phyloP scores from a whole-genome alignment of 2,888 invertebrate genomes.

The Sipunculus nudus region DNA sequence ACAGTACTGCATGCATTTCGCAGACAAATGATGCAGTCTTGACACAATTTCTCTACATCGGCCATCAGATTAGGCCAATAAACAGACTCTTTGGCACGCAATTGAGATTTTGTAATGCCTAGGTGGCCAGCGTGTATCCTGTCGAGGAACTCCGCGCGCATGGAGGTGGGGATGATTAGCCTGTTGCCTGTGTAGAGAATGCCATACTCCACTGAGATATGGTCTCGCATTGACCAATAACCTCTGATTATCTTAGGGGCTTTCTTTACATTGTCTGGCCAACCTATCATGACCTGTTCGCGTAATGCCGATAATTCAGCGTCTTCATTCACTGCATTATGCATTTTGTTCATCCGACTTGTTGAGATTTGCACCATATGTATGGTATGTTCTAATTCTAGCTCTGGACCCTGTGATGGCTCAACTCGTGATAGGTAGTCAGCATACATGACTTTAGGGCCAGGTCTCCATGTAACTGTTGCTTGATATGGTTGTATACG shows the following conservation, averaged over 20 bases:
- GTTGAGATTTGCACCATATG: slow-evolving; percentile 3
- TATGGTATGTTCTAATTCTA: slow-evolving; percentile 18
- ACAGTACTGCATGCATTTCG: too few relatives aligned
- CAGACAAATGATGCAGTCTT: too few relatives aligned
- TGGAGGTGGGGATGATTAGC: slow-evolving; percentile 13
- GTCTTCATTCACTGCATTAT: slow-evolving; percentile 3
- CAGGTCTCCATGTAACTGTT: slow-evolving; percentile 19
- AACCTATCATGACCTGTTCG: slow-evolving; percentile 11
- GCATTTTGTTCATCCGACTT: slow-evolving; percentile 1
- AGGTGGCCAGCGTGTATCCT: slow-evolving; percentile 19
- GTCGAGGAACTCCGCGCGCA: slow-evolving; percentile 10
- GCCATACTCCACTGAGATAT: slow-evolving; percentile 22
- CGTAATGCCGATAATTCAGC: slow-evolving; percentile 15
- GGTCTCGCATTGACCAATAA: slow-evolving; percentile 25
- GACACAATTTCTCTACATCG: too few relatives aligned
- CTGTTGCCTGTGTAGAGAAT: slow-evolving; percentile 26
- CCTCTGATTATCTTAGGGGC: slow-evolving; percentile 11
- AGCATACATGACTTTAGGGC: slow-evolving; percentile 27
- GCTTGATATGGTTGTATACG: slow-evolving; percentile 29
- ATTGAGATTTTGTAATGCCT: slow-evolving; percentile 22
- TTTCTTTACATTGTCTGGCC: too few relatives aligned
- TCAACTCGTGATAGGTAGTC: slow-evolving; percentile 30
- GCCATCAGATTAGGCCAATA: slow-evolving; percentile 30
- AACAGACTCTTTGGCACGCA: slow-evolving; percentile 15
- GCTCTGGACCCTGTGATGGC: slow-evolving; percentile 6